Conservation (phyloP, 2,113 vertebrate species). For the Antennarius striatus region DNA sequence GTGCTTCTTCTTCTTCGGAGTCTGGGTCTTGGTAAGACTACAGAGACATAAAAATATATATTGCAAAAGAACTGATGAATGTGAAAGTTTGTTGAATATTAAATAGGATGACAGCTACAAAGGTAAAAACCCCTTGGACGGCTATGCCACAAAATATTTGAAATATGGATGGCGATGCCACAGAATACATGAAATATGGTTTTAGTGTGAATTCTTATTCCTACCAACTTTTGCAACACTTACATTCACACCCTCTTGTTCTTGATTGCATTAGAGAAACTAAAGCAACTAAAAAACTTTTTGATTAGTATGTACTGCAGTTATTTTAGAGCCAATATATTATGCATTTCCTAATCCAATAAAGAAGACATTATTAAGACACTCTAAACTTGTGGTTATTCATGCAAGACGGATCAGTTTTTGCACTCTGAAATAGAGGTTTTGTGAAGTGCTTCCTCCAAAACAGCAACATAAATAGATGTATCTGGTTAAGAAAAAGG, state of each 20-base stretch:
- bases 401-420: neutral
- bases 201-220: neutral
- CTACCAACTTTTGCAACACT: neutral
- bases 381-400: neutral
- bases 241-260: neutral
- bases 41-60: neutral
- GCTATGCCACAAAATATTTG: neutral
- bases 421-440: no score
- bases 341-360: neutral
- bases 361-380: neutral
- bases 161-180: neutral
- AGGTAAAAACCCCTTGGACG: neutral
- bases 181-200: neutral
- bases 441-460: neutral
- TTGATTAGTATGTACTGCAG: no score
- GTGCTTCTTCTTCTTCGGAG: constrained; percentile 82
- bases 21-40: constrained; percentile 73
- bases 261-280: neutral
- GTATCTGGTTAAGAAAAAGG: neutral
- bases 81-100: neutral
- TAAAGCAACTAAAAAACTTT: neutral
- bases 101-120: neutral
- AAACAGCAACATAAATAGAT: neutral
- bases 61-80: neutral
- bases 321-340: no score